Evolutionary conservation across 2,113 vertebrate genomes (phyloP), one percentile per base, ranked within the genome.

Genomic region (Pseudorectes ferrugineus): DNA sequence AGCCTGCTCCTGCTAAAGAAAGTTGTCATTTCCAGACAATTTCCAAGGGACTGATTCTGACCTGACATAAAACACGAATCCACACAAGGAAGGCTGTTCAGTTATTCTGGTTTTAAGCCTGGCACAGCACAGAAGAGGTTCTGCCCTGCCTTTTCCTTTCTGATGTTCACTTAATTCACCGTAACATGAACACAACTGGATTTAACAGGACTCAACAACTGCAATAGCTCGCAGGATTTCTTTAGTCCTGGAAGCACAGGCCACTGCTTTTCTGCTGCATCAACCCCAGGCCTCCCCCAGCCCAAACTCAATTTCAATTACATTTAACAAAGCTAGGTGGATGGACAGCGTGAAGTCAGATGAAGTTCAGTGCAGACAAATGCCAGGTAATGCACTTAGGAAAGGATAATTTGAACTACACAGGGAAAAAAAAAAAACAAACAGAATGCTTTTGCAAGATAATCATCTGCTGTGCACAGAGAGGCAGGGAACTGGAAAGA

Each of bases 361-460:
- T 89, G 28, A 94, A 97, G 92, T 94, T 94, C 95, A 93, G 75
- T 23, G 14, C 88, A 73, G 75, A 96, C 93, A 93, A 96, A 93
- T 78, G 94, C 92, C 93, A 95, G 89, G 95, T 95, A 93, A 96
- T 93, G 79, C 93, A 94, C 95, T 96, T 96, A 92, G 74, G 92
- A 93, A 95, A 80, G 52, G 72, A 92, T 95, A 93, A 96, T 92
- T 94, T 95, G 72, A 96, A 71, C 85, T 94, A 95, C 59, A 84
- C 54, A 48, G 43, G n/a, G 3, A 6, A 61, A 78, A 73, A 79
- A 29, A 61, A 36, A 42, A 24, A 75, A 58, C 77, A 24, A 75
- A 58, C 77, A 83, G 81, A 93, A 93, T 90, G 78, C 75, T 96
- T 88, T 80, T 74, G 90, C 0, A 36, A 97, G 93, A 96, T 93